Conservation (phyloP, 2,113 vertebrate genomes). For the Neogale vison region DNA sequence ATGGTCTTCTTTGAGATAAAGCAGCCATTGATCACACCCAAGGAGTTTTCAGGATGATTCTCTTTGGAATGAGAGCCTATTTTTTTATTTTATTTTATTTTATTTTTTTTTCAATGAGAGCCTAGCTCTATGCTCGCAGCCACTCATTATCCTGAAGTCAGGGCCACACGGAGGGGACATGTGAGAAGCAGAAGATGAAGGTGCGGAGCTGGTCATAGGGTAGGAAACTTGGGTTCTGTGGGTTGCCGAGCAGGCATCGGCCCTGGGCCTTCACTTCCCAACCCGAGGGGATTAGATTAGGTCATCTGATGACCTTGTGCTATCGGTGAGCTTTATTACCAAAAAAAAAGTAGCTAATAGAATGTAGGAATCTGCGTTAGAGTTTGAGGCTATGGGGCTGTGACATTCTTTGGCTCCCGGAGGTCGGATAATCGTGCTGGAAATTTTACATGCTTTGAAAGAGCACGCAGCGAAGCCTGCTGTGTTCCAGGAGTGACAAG, state of each 20-base stretch:
- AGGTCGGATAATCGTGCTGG: constrained; percentile 41
- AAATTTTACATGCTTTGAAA: constrained; percentile 70
- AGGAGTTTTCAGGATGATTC: not conserved
- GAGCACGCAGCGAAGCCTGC: constrained; percentile 49
- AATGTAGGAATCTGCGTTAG: not conserved
- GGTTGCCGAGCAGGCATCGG: not conserved
- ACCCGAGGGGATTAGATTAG: not conserved
- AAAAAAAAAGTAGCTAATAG: not conserved
- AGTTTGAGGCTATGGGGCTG: not conserved
- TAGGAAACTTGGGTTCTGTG: not conserved
- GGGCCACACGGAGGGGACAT: not conserved
- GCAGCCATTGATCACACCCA: not conserved
- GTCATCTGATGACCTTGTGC: not conserved
- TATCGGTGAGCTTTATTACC: not conserved
- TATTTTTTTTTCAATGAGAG: too few species aligned
- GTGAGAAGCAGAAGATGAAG: not conserved
- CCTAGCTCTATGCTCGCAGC: not conserved
- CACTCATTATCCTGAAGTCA: not conserved
- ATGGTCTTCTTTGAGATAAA: not conserved
- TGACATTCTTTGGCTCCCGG: not conserved
- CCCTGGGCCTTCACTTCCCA: not conserved
- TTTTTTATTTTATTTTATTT: too few species aligned
- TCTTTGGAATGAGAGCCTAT: not conserved
- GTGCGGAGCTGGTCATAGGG: too few species aligned
- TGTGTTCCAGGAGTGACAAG: constrained; percentile 61